Evolutionary conservation across 1,140 invertebrate genomes (phyloP).

Genomic region (Temnothorax longispinosus): DNA sequence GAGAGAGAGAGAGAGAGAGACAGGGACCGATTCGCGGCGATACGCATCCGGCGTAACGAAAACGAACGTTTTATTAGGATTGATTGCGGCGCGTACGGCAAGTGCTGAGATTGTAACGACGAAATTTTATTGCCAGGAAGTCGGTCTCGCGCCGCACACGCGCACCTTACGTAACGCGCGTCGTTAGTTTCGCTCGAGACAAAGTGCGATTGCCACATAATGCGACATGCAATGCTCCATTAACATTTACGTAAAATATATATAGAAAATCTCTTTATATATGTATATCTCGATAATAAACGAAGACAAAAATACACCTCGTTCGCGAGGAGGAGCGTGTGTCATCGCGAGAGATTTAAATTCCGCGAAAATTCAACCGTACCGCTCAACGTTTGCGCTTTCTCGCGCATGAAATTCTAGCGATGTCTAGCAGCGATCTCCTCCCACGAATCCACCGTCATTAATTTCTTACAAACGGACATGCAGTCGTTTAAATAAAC

Average conservation of each 20-base stretch:
- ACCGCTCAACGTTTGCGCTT: background rate
- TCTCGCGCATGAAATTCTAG: slow-evolving; percentile 25
- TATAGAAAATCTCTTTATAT: background rate
- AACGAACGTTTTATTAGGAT: slow-evolving; percentile 53
- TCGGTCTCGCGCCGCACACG: slow-evolving; percentile 48
- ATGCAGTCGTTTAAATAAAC: slow-evolving; percentile 50
- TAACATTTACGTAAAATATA: slow-evolving; percentile 15
- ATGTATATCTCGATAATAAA: background rate
- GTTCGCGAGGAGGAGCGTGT: background rate
- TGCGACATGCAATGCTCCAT: background rate
- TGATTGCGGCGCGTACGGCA: slow-evolving; percentile 50
- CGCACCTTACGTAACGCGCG: slow-evolving; percentile 32
- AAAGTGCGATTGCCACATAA: slow-evolving; percentile 20
- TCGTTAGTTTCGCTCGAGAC: slow-evolving; percentile 36
- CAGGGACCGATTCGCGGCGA: background rate
- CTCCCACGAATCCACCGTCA: slow-evolving; percentile 17
- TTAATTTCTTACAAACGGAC: slow-evolving; percentile 57
- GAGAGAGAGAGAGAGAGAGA: background rate
- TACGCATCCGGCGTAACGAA: slow-evolving; percentile 46
- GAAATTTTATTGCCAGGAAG: slow-evolving; percentile 58
- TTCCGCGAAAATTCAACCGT: slow-evolving; percentile 1
- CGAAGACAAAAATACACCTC: background rate
- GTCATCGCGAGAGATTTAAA: background rate
- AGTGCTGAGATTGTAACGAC: slow-evolving; percentile 47
- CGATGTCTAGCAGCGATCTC: slow-evolving; percentile 30